These are phyloP conservation scores for Spea hammondii DNA, from an alignment of 2,797 vertebrate species.

Conservation along the genomic window DNA sequence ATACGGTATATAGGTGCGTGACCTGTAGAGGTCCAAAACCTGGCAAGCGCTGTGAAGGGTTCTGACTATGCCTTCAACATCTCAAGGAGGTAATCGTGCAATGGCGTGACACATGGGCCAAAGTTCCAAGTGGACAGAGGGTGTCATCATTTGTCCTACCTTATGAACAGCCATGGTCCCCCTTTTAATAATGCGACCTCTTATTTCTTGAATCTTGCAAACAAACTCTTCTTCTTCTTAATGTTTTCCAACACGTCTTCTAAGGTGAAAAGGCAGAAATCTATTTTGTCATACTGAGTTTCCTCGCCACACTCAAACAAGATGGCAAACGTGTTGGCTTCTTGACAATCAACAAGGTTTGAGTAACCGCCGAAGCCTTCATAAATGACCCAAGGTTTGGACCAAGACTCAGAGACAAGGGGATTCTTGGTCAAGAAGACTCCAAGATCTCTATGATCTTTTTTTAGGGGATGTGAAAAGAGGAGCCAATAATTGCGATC, in stretches of 20 bases:
- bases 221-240: constrained; percentile 35
- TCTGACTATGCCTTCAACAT: too few relatives aligned
- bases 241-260: constrained; percentile 45
- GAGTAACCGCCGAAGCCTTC: constrained; percentile 77
- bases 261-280: constrained; percentile 48
- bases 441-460: constrained; percentile 68
- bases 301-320: constrained; percentile 74
- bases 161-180: background rate
- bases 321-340: constrained; percentile 70
- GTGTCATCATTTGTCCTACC: too few relatives aligned
- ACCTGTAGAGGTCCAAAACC: too few relatives aligned
- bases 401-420: constrained; percentile 66
- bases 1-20: too few relatives aligned
- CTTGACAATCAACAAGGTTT: constrained; percentile 71
- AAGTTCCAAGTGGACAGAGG: too few relatives aligned
- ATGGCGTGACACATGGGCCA: too few relatives aligned
- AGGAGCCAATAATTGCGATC: constrained; percentile 74
- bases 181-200: background rate
- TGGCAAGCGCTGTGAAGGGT: too few relatives aligned
- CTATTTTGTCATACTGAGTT: constrained; percentile 73
- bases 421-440: constrained; percentile 77
- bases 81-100: too few relatives aligned
- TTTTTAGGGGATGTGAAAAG: constrained; percentile 73
- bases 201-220: constrained; percentile 24
- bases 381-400: constrained; percentile 71